Base-by-base conservation (phyloP, 2,888 invertebrate species). In the Syrista parreyssii region DNA sequence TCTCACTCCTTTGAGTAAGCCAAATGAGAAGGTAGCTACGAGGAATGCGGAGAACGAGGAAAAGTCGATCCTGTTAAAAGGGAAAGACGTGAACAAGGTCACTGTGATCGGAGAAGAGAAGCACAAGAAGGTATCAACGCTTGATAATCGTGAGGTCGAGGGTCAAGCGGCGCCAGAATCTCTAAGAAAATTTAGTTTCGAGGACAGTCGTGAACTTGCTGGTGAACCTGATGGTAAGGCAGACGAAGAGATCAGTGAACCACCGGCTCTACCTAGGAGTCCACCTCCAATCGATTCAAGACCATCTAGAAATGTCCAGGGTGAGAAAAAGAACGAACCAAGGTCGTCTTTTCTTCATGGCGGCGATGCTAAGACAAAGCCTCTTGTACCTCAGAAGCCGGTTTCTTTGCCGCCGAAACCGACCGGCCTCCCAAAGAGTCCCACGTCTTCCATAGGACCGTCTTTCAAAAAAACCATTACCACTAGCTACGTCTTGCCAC, bases 171-270 rank as follows among this genome's bases (percentile, higher is more conserved):
- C 83, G 74, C 77, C 86, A 6, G 83, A 80, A 73, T 33, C 69
- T 30, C 74, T 73, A 4, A 83, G 11, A 79, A 87, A 84, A 68
- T 89, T 88, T 74, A 83, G 78, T 23, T 93, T 93, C 87, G 94
- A 94, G 75, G 93, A 94, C 81, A 96, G 95, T 88, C 93, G 97
- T 36, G 97, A 97, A 87, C 92, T 95, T 83, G 97, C 96, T 12
- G 97, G 97, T 12, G 97, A 96, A 86, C 97, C 97, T 0, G 97
- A 97, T 86, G 97, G 97, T n/a, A 94, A 96, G 84, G 96, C 97
- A 23, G 97, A 97, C 91, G 96, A 96, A 1, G 96, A 96, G 86
- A 92, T 93, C 1, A 92, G 92, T 34, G 95, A 95, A 89, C 94
- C 95, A 1, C 95, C 96, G 1, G 95, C 94, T 6, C 90, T 96